Evolutionary conservation across 2,888 invertebrate genomes (phyloP).

Genomic region (Adineta ricciae): DNA sequence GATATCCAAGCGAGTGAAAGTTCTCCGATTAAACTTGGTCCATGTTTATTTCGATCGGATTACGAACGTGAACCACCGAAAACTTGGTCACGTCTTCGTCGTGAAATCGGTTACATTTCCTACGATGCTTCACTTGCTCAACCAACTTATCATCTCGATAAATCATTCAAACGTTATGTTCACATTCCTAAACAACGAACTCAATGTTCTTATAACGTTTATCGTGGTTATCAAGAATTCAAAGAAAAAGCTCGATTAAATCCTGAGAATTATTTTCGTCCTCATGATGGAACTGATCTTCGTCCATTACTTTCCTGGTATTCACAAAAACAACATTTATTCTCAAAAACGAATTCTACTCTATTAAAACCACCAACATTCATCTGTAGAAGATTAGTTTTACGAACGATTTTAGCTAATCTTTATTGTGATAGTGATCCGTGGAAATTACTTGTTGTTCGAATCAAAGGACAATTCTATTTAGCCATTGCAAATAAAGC

Average conservation of each 20-base stretch:
- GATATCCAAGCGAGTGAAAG: not conserved
- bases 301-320: not conserved
- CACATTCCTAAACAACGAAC: not conserved
- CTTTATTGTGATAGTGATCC: constrained; percentile 2
- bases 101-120: not conserved
- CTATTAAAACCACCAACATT: not conserved
- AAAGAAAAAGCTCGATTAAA: not conserved
- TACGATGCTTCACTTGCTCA: not conserved
- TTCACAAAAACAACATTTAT: not conserved
- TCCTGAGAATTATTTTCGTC: not conserved
- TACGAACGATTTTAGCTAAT: not conserved
- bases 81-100: constrained; percentile 9
- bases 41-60: not conserved
- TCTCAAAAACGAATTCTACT: not conserved
- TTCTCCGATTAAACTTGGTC: not conserved
- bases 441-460: not conserved
- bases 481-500: not conserved
- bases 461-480: not conserved
- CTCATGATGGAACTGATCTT: not conserved
- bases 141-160: not conserved
- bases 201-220: not conserved
- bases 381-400: constrained; percentile 1
- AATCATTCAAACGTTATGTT: not conserved
- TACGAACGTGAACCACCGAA: constrained; percentile 10
- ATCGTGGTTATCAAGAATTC: not conserved